Conservation (phyloP, 2,888 invertebrate genomes). For the Pammene aurita region DNA sequence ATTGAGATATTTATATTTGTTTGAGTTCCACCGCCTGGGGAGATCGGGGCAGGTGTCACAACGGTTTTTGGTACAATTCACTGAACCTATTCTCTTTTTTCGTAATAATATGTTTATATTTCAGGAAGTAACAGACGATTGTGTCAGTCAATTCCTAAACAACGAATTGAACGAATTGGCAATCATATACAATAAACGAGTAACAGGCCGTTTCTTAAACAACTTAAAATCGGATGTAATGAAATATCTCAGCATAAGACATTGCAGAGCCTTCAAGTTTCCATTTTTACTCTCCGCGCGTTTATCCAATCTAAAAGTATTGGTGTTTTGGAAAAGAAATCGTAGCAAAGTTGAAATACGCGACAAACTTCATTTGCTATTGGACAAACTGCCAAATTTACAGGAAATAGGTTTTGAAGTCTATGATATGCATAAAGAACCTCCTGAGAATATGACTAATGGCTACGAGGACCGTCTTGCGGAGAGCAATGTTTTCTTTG, state of each 20-base stretch:
- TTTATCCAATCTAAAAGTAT: not conserved
- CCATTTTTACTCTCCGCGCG: not conserved
- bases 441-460: not conserved
- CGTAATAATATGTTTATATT: not conserved
- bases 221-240: not conserved
- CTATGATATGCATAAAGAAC: not conserved
- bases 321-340: slow-evolving; percentile 10
- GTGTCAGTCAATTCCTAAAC: not conserved
- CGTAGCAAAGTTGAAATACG: slow-evolving; percentile 2
- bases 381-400: slow-evolving; percentile 6
- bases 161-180: not conserved
- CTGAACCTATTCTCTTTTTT: too few relatives aligned
- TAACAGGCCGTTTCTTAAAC: not conserved
- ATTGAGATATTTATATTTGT: too few relatives aligned
- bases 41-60: too few relatives aligned
- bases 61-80: too few relatives aligned
- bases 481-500: slow-evolving; percentile 7
- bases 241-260: not conserved
- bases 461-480: not conserved
- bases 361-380: not conserved
- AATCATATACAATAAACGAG: not conserved
- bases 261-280: not conserved
- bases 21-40: too few relatives aligned
- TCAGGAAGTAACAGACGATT: slow-evolving; percentile 6
- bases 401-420: not conserved